Percentiles rank a stretch among this genome's conserved stretches.
phyloP scores from a whole-genome alignment of 2,888 invertebrate species.

The Clunio marinus region DNA sequence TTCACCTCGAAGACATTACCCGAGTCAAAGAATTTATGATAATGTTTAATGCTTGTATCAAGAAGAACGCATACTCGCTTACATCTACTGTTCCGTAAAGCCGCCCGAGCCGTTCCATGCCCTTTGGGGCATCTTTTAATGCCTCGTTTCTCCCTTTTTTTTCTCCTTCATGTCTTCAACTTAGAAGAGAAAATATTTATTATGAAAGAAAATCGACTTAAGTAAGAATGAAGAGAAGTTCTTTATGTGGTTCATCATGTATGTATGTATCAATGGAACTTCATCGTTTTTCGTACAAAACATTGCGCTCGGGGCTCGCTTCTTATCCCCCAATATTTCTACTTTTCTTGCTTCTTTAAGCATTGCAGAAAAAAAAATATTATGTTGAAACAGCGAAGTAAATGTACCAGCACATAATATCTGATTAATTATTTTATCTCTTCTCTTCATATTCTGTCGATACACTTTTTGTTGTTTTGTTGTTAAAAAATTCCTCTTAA shows the following conservation, averaged over 20 bases:
- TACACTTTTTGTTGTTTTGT: too few relatives aligned
- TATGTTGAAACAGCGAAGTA: not conserved
- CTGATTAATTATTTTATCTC: slow-evolving; percentile 9
- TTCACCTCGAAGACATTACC: too few relatives aligned
- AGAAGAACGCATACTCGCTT: too few relatives aligned
- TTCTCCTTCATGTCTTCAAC: slow-evolving; percentile 4
- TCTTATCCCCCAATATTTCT: slow-evolving; percentile 17
- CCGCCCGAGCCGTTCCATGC: not conserved
- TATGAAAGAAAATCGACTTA: not conserved
- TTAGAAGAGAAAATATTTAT: not conserved
- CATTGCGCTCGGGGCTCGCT: slow-evolving; percentile 8
- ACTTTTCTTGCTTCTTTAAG: not conserved
- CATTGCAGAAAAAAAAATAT: not conserved
- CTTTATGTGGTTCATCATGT: too few relatives aligned
- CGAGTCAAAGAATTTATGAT: too few relatives aligned
- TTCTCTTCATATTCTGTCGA: too few relatives aligned
- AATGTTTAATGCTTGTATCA: too few relatives aligned
- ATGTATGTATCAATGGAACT: slow-evolving; percentile 7
- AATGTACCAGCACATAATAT: not conserved
- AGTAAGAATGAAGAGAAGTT: not conserved
- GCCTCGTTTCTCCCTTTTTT: slow-evolving; percentile 3
- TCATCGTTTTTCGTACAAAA: not conserved
- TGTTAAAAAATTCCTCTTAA: not conserved
- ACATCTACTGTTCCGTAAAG: not conserved
- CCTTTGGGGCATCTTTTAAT: not conserved